These are phyloP conservation scores for Lithobates pipiens DNA, from an alignment of 2,797 vertebrate species.

Conservation along the genomic window DNA sequence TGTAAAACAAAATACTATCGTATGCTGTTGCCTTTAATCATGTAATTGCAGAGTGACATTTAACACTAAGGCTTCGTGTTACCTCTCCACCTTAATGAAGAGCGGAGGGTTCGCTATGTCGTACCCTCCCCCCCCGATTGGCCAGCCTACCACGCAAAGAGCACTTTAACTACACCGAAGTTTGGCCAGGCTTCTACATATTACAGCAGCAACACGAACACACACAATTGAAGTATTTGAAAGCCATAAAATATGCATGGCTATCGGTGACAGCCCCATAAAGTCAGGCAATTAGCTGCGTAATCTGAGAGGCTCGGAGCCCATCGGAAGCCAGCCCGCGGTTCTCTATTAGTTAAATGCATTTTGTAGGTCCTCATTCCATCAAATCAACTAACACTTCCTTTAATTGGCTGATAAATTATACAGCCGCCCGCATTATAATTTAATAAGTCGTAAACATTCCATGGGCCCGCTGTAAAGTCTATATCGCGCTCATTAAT, in stretches of 20 bases:
- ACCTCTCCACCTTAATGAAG: conserved; percentile 65
- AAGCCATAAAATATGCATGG: conserved; percentile 99
- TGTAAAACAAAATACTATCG: conserved; percentile 70
- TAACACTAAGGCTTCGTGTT: conserved; percentile 71
- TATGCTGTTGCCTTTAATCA: conserved; percentile 74
- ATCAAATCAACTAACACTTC: conserved; percentile 99
- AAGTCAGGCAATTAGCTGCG: conserved; percentile 99
- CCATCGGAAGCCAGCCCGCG: conserved; percentile 83
- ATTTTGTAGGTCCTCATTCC: conserved; percentile 98
- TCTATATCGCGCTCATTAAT: conserved; percentile 96
- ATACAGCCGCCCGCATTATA: conserved; percentile 98
- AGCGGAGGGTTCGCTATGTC: conserved; percentile 59
- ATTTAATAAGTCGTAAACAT: conserved; percentile 99
- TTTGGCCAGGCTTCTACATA: conserved; percentile 93
- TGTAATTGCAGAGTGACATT: conserved; percentile 77
- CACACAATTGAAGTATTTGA: conserved; percentile 98
- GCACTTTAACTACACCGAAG: conserved; percentile 92
- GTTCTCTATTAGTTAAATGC: conserved; percentile 99
- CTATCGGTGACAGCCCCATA: conserved; percentile 97
- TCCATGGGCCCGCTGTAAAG: conserved; percentile 91
- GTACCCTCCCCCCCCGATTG: conserved; percentile 56
- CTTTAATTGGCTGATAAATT: conserved; percentile 99
- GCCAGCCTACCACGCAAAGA: conserved; percentile 76
- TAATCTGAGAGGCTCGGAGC: conserved; percentile 89
- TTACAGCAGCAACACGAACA: conserved; percentile 94